These are phyloP conservation scores for Agrotis segetum DNA, from an alignment of 2,888 invertebrate species.

Conservation along the genomic window DNA sequence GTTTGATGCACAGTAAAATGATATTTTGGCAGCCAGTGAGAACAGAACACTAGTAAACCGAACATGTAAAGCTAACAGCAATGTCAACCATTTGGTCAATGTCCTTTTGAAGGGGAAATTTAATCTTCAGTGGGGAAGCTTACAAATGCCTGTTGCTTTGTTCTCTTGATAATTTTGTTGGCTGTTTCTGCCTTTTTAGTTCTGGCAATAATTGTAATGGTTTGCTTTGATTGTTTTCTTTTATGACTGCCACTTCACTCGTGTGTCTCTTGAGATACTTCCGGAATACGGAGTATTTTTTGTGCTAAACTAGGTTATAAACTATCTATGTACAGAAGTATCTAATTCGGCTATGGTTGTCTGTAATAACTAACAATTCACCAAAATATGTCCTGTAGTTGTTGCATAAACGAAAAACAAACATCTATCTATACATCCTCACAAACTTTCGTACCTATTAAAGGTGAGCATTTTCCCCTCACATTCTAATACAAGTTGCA, in stretches of 20 bases:
- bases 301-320: too few species aligned
- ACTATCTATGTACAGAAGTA: too few species aligned
- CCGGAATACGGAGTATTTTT: too few species aligned
- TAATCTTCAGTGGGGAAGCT: not conserved
- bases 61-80: slow-evolving; percentile 5
- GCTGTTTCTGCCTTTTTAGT: not conserved
- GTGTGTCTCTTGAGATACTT: too few species aligned
- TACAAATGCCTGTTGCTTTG: not conserved
- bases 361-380: too few species aligned
- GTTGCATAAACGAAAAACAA: too few species aligned
- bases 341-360: too few species aligned
- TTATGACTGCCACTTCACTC: not conserved
- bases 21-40: not conserved
- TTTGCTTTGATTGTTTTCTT: not conserved
- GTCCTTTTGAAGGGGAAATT: not conserved
- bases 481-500: too few species aligned
- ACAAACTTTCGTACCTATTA: too few species aligned
- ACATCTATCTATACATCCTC: too few species aligned
- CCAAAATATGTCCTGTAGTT: too few species aligned
- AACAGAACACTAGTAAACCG: not conserved
- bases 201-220: not conserved
- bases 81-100: not conserved
- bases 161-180: not conserved
- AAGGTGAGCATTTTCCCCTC: too few species aligned
- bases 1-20: slow-evolving; percentile 5